A percentile compares a stretch with the other conserved stretches of the same genome.
These are phyloP conservation scores for Vicugna pacos DNA, from an alignment of 2,113 vertebrate genomes.

Conservation along the genomic window DNA sequence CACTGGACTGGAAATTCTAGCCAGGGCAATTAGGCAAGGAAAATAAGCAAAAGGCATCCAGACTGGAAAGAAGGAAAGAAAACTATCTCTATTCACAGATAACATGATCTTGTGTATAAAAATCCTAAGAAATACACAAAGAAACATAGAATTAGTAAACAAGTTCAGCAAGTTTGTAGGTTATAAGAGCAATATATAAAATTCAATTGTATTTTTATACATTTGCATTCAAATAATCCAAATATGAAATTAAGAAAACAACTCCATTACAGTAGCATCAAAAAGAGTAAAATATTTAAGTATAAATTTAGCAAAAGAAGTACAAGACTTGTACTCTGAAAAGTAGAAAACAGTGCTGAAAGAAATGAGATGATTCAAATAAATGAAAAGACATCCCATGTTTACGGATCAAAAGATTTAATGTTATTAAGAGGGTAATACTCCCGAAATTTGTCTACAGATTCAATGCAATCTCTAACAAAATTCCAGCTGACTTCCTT, in stretches of 20 bases:
- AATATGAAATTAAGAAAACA: slow-evolving; percentile 42
- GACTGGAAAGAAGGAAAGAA: not conserved
- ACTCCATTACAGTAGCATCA: not conserved
- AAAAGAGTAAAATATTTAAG: slow-evolving; percentile 25
- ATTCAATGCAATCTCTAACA: not conserved
- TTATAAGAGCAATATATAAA: not conserved
- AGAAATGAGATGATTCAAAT: slow-evolving; percentile 1
- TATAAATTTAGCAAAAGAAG: slow-evolving; percentile 30
- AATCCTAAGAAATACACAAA: not conserved
- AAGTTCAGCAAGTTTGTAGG: not conserved
- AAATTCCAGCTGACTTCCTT: not conserved
- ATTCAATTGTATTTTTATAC: not conserved
- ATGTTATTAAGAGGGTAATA: not conserved
- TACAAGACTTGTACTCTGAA: not conserved
- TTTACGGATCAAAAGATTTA: not conserved
- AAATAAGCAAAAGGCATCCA: not conserved
- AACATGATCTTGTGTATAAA: not conserved
- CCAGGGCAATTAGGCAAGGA: not conserved
- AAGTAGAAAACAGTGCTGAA: not conserved
- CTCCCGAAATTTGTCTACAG: not conserved
- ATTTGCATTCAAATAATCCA: not conserved
- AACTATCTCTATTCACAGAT: not conserved
- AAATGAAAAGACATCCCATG: not conserved
- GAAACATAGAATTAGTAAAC: not conserved
- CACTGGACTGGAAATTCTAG: not conserved